Conservation (phyloP, 1,140 invertebrate genomes). For the Calosoma granatense region DNA sequence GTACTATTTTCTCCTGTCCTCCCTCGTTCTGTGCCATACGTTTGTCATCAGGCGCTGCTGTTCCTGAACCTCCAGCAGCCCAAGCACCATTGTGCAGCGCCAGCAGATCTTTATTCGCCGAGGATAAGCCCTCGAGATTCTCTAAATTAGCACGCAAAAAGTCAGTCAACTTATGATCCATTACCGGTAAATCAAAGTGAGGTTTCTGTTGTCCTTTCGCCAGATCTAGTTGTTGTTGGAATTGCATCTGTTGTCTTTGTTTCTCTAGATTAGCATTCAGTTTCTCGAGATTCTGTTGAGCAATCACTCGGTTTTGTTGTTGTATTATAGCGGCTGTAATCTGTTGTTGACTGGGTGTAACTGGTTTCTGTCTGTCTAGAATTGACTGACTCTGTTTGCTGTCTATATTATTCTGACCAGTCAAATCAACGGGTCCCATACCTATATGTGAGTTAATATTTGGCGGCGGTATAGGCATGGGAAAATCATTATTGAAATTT, state of each 20-base stretch:
- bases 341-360: constrained; percentile 33
- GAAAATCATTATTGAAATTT: constrained; percentile 21
- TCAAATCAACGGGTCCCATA: constrained; percentile 28
- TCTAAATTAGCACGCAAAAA: constrained; percentile 56
- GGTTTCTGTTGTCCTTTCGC: constrained; percentile 31
- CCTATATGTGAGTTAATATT: constrained; percentile 21
- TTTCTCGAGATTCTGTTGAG: constrained; percentile 45
- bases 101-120: constrained; percentile 55
- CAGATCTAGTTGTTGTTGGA: constrained; percentile 29
- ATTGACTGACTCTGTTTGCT: constrained; percentile 22
- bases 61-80: constrained; percentile 31
- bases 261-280: constrained; percentile 43
- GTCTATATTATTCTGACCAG: constrained; percentile 28
- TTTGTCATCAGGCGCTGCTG: constrained; percentile 4
- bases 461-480: constrained; percentile 19
- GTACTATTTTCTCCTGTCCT: constrained; percentile 69
- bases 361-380: constrained; percentile 30
- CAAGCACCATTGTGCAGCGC: constrained; percentile 58
- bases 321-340: constrained; percentile 45
- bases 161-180: constrained; percentile 47
- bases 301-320: constrained; percentile 44
- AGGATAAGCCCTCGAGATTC: constrained; percentile 48
- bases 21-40: constrained; percentile 29
- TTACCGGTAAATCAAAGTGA: constrained; percentile 35
- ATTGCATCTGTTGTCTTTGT: constrained; percentile 38